Evolutionary conservation across 2,113 vertebrate species (phyloP).

Genomic region (Limnothrissa miodon): DNA sequence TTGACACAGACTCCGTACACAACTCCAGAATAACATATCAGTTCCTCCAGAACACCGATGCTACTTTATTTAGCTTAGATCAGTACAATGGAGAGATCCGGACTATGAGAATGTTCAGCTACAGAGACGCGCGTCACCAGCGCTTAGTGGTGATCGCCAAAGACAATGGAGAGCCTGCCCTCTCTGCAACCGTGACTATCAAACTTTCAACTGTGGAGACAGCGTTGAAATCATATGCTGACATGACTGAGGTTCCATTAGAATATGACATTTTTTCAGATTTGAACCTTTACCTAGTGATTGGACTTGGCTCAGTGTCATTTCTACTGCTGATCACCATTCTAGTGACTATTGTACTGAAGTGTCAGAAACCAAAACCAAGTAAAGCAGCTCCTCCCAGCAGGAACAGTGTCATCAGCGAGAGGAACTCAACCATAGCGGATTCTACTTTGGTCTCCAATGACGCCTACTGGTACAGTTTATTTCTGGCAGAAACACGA

Average conservation of each 20-base stretch:
- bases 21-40: constrained; percentile 43
- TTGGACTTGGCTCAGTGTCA: constrained; percentile 63
- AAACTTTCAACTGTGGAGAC: constrained; percentile 72
- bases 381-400: constrained; percentile 34
- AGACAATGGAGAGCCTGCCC: constrained; percentile 65
- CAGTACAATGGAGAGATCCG: constrained; percentile 61
- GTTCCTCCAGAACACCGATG: constrained; percentile 36
- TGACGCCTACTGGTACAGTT: constrained; percentile 38
- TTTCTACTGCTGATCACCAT: constrained; percentile 62
- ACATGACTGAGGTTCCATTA: constrained; percentile 65
- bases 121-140: constrained; percentile 63
- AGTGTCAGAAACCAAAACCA: constrained; percentile 40
- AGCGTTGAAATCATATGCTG: constrained; percentile 72
- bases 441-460: constrained; percentile 39
- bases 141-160: constrained; percentile 65
- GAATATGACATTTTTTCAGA: constrained; percentile 48
- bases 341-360: constrained; percentile 51
- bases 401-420: constrained; percentile 37
- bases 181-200: constrained; percentile 73
- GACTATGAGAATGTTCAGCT: constrained; percentile 65
- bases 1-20: constrained; percentile 40
- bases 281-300: constrained; percentile 51
- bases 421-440: constrained; percentile 32
- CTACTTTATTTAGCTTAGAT: constrained; percentile 46
- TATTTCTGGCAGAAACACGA: constrained; percentile 34